Percentiles rank a stretch among this genome's conserved stretches.
These are phyloP conservation scores for Sterrhoptilus dennistouni DNA, from an alignment of 2,113 vertebrate species.

Conservation along the genomic window DNA sequence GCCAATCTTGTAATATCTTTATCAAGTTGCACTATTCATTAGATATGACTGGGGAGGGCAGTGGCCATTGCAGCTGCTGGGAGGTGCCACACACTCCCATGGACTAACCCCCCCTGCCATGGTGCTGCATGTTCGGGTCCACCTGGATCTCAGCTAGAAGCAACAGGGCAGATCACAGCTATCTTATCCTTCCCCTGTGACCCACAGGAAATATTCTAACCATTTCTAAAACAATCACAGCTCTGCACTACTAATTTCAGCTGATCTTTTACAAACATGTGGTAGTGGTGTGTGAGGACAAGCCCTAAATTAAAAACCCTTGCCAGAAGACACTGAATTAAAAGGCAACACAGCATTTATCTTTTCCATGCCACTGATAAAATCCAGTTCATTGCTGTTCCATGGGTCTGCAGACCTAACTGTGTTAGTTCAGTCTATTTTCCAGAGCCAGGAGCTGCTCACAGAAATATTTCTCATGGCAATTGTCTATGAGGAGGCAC, in stretches of 20 bases:
- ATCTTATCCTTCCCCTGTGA: background rate
- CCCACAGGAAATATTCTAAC: background rate
- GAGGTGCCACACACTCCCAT: background rate
- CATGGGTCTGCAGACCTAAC: accelerated
- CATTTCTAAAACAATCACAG: background rate
- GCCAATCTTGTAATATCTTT: background rate
- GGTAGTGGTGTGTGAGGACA: background rate
- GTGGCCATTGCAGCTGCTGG: background rate
- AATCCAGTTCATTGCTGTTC: background rate
- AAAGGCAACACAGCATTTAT: background rate
- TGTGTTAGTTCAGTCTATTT: background rate
- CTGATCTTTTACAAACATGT: background rate
- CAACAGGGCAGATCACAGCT: background rate
- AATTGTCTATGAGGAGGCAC: background rate
- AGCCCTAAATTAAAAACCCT: background rate
- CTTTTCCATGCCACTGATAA: background rate
- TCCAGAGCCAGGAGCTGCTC: background rate
- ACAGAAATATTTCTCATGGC: background rate
- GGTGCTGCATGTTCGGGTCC: background rate
- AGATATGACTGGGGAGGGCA: background rate
- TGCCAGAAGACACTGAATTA: background rate
- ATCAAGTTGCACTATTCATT: background rate
- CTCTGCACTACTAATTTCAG: background rate
- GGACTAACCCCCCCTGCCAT: background rate
- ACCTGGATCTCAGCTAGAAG: background rate